A percentile compares a stretch with the other conserved stretches of the same genome.
Conservation (phyloP, 2,113 vertebrate species). For the Trochalopteron elliotii region DNA sequence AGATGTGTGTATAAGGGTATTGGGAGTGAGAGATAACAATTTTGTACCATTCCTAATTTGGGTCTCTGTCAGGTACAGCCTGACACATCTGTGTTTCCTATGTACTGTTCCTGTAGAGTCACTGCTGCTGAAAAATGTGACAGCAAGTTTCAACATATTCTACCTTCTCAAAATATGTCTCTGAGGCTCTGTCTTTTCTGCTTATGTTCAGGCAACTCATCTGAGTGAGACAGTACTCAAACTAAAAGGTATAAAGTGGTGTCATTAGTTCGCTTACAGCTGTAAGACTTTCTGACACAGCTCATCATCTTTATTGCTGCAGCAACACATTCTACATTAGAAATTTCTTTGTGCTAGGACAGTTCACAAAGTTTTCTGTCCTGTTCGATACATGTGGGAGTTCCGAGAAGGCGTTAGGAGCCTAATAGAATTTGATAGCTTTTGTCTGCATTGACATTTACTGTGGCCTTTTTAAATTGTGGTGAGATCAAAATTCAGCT, state of each 20-base stretch:
- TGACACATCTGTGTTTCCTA: not conserved
- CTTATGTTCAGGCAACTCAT: not conserved
- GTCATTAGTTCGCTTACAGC: not conserved
- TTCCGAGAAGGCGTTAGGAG: not conserved
- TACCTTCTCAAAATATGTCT: not conserved
- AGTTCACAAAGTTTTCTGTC: not conserved
- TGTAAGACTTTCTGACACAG: not conserved
- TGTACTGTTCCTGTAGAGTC: not conserved
- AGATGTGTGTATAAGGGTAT: accelerated
- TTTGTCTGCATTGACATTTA: not conserved
- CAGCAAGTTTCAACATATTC: not conserved
- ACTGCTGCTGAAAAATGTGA: not conserved
- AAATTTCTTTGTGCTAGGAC: not conserved
- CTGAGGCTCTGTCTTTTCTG: not conserved
- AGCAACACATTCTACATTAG: not conserved
- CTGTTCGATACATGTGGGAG: not conserved
- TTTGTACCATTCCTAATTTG: not conserved
- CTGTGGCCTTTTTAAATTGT: not conserved
- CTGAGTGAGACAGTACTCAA: not conserved
- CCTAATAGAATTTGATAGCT: not conserved
- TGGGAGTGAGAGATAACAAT: not conserved
- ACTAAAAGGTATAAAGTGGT: not conserved
- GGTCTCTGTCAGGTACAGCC: not conserved
- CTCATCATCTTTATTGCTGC: not conserved
- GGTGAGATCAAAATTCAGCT: not conserved